Conservation (phyloP, 1,140 invertebrate species). For the Frieseomelitta varia region DNA sequence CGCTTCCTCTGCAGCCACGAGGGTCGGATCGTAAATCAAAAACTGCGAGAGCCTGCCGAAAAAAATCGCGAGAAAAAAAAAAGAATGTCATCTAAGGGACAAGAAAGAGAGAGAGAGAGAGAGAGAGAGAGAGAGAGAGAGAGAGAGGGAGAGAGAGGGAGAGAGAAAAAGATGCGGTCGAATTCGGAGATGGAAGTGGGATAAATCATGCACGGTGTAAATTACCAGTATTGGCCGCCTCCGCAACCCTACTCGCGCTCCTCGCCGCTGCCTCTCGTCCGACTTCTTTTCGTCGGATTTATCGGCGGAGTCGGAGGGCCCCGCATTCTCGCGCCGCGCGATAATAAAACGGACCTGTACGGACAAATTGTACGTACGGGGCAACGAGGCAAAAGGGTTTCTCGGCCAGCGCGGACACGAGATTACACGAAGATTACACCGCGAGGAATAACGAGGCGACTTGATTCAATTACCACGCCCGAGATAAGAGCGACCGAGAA, state of each 20-base stretch:
- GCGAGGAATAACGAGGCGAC: constrained; percentile 52
- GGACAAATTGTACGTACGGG: constrained; percentile 70
- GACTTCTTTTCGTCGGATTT: constrained; percentile 53
- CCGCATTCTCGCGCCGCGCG: constrained; percentile 39
- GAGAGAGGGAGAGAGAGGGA: neutral
- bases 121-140: neutral
- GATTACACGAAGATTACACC: constrained; percentile 26
- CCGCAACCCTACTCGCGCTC: constrained; percentile 29
- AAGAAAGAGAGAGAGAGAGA: neutral
- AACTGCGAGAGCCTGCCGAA: constrained; percentile 60
- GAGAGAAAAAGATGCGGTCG: neutral
- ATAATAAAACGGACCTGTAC: constrained; percentile 57
- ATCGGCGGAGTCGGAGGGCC: constrained; percentile 47
- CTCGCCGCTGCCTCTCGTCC: neutral
- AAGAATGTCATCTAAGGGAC: constrained; percentile 1
- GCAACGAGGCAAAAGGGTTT: constrained; percentile 29
- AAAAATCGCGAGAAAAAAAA: constrained; percentile 57
- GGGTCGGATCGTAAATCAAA: constrained; percentile 76
- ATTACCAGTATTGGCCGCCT: constrained; percentile 62
- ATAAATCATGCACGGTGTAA: constrained; percentile 68
- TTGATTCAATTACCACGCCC: constrained; percentile 60
- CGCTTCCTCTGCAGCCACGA: constrained; percentile 41
- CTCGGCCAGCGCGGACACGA: neutral
- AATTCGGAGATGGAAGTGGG: constrained; percentile 61
- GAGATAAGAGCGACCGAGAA: neutral